phyloP scores from a whole-genome alignment of 2,113 vertebrate genomes.

The Panthera uncia region DNA sequence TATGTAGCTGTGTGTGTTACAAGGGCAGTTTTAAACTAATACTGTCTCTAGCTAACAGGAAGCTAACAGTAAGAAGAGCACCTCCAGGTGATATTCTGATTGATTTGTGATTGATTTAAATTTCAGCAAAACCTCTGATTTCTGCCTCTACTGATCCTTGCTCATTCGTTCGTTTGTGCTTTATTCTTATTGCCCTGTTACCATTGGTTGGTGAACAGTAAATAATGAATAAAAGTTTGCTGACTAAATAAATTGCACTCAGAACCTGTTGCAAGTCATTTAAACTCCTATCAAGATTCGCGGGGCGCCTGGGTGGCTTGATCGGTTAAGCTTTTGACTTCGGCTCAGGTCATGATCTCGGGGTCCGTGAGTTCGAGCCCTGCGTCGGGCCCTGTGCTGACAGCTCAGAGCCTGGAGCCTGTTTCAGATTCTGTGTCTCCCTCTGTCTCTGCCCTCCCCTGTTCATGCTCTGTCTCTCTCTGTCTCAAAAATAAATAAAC shows the following conservation, averaged over 20 bases:
- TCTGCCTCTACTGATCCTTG: neutral
- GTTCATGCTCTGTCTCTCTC: too few species aligned
- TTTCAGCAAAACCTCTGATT: neutral
- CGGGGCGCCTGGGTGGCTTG: too few species aligned
- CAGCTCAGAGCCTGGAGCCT: too few species aligned
- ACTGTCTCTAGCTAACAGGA: neutral
- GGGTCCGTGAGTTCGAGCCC: too few species aligned
- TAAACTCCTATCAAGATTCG: neutral
- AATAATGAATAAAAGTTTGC: neutral
- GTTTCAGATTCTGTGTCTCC: too few species aligned
- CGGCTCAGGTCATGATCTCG: too few species aligned
- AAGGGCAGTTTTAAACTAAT: neutral
- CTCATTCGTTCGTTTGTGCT: neutral
- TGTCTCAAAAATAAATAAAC: too few species aligned
- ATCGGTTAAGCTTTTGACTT: too few species aligned
- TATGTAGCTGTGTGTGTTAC: neutral
- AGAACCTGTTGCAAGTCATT: neutral
- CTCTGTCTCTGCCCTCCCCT: too few species aligned
- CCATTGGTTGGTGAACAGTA: neutral
- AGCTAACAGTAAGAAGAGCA: neutral
- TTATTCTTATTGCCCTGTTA: neutral
- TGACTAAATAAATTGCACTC: neutral
- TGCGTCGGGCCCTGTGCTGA: too few species aligned
- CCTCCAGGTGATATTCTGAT: neutral
- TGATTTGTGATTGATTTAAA: neutral